Evolutionary conservation across 2,888 invertebrate species (phyloP).

Genomic region (Lithophane leautieri): DNA sequence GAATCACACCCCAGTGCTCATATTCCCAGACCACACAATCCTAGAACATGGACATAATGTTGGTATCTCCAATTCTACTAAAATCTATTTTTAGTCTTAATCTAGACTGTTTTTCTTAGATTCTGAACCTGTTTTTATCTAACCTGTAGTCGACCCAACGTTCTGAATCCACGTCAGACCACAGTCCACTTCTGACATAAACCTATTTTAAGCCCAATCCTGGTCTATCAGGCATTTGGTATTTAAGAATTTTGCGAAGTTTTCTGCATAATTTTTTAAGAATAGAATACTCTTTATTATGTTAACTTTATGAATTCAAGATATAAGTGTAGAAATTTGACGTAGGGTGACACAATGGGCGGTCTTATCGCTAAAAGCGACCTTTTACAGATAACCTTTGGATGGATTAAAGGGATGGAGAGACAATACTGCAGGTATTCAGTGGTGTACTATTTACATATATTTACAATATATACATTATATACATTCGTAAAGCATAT

Average conservation of each 20-base stretch:
- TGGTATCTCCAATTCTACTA: not conserved
- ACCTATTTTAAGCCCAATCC: conserved; percentile 25
- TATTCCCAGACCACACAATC: not conserved
- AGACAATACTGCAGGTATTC: too few relatives aligned
- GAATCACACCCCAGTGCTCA: not conserved
- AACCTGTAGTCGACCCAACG: not conserved
- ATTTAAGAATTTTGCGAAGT: conserved; percentile 15
- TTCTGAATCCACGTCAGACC: conserved; percentile 28
- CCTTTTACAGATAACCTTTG: too few relatives aligned
- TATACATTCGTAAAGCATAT: too few relatives aligned
- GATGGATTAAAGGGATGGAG: too few relatives aligned
- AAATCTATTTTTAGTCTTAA: conserved; percentile 7
- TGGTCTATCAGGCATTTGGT: not conserved
- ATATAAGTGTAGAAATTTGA: not conserved
- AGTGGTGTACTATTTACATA: too few relatives aligned
- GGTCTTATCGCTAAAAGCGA: too few relatives aligned
- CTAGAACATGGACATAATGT: not conserved
- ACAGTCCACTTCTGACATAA: conserved; percentile 30
- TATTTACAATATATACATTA: too few relatives aligned
- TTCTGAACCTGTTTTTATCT: conserved; percentile 26
- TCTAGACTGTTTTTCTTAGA: not conserved
- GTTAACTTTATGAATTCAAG: not conserved
- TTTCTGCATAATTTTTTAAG: not conserved
- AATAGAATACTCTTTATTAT: not conserved
- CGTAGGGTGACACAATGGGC: too few relatives aligned